Base-by-base conservation (phyloP, 2,797 vertebrate species). In the Triplophysa bombifrons region DNA sequence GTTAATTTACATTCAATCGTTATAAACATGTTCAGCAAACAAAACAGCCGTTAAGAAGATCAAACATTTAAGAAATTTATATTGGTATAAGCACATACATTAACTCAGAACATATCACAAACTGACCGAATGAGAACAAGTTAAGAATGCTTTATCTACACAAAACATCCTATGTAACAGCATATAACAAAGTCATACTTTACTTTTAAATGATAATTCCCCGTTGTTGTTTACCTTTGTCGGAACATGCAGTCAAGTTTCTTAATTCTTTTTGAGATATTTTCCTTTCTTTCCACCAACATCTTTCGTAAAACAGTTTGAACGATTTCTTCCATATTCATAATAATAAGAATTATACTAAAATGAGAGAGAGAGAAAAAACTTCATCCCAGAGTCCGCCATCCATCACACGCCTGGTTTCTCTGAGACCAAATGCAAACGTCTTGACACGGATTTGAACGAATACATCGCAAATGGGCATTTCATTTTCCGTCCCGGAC, bases 141-240 rank as follows among this genome's bases (percentile, higher is more conserved):
- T 94, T 94, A 94, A 96, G 96, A 96, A 95, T 94, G 95, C 92
- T 94, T 96, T 94, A 94, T 95, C 95, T 96, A 97, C 95, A 96
- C 96, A 95, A 96, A 97, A 98, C 96, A 96, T 95, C 94, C 94
- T 96, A 97, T 95, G 93, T 94, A 95, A 97, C 95, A 94, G 91
- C 87, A 88, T 93, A 93, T 90, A 92, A 87, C 90, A 87, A 89
- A 88, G 88, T 91, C 88, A 86, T 83, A 90, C 85, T 90, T 87
- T 85, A 17, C 85, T 95, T 93, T 92, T 92, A 91, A 92, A 94
- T 89, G 89, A 91, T 93, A 89, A 88, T 93, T 89, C 91, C 92
- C 92, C 90, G 88, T 89, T 91, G 88, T 87, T 90, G 91, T 90
- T 88, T 90, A 89, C 90, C 91, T 89, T 92, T 93, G 93, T 94